Evolutionary conservation across 2,888 invertebrate species (phyloP).

Genomic region (Lampropteryx suffumata): DNA sequence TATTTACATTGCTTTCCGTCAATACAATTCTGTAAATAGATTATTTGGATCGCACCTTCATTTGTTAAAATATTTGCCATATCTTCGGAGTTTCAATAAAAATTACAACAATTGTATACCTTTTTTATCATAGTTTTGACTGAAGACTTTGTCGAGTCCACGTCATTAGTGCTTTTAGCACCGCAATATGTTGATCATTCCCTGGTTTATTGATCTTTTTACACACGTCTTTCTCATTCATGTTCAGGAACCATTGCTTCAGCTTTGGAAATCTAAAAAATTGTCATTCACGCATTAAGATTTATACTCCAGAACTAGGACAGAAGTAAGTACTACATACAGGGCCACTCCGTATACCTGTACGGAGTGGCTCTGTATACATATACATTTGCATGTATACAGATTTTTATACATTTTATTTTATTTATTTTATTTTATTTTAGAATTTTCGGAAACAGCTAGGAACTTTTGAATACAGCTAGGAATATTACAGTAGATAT

Average conservation of each 20-base stretch:
- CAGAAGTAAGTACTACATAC: no score
- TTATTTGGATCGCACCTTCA: slow-evolving; percentile 14
- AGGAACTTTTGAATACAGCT: no score
- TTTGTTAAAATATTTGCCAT: slow-evolving; percentile 30
- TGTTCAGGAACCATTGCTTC: slow-evolving; percentile 54
- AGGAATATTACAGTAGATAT: no score
- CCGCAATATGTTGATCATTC: slow-evolving; percentile 48
- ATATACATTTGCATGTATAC: no score
- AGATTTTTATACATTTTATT: no score
- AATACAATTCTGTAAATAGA: slow-evolving; percentile 17
- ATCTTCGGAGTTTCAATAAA: slow-evolving; percentile 37
- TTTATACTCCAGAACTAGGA: no score
- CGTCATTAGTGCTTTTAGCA: slow-evolving; percentile 57
- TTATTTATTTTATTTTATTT: no score
- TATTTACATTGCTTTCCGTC: slow-evolving; percentile 38
- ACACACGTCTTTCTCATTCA: slow-evolving; percentile 54
- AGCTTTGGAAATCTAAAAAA: slow-evolving; percentile 66
- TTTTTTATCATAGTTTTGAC: slow-evolving; percentile 26
- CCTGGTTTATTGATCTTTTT: slow-evolving; percentile 59
- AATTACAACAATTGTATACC: slow-evolving; percentile 31
- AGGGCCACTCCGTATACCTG: no score
- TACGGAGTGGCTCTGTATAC: no score
- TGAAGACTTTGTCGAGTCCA: slow-evolving; percentile 45
- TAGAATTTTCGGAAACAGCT: no score
- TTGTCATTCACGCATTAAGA: no score